A percentile compares a stretch with the other conserved stretches of the same genome.
Conservation (phyloP, 2,888 invertebrate species). For the Rhopalosiphum nymphaeae region DNA sequence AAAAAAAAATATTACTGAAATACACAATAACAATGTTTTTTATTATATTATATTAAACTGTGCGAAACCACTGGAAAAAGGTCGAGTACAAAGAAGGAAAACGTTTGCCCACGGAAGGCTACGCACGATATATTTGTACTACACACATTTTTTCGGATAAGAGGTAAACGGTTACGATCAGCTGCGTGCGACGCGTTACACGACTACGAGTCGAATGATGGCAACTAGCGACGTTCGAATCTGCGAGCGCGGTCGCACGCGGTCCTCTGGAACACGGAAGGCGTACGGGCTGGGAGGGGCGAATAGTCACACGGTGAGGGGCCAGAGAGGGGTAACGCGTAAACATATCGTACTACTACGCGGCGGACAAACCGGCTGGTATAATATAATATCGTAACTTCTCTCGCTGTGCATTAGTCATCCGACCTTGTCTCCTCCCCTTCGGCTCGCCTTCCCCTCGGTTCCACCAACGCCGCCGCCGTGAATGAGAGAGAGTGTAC, state of each 20-base stretch:
- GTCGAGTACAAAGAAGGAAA: not conserved
- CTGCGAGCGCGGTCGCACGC: slow-evolving; percentile 43
- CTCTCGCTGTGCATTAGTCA: slow-evolving; percentile 51
- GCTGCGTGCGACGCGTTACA: not conserved
- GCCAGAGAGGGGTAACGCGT: not conserved
- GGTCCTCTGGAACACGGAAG: slow-evolving; percentile 41
- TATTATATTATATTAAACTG: slow-evolving; percentile 11
- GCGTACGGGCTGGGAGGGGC: not conserved
- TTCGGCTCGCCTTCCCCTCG: not conserved
- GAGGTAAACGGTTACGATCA: not conserved
- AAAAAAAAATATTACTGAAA: not conserved
- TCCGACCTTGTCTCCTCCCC: slow-evolving; percentile 49
- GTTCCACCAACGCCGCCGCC: not conserved
- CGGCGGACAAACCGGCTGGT: slow-evolving; percentile 63
- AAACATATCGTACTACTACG: slow-evolving; percentile 9
- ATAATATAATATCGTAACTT: slow-evolving; percentile 66
- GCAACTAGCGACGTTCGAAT: not conserved
- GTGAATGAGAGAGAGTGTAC: not conserved
- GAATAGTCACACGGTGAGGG: not conserved
- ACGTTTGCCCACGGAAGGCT: not conserved
- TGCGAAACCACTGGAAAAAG: not conserved
- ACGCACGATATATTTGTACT: not conserved
- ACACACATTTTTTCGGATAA: not conserved
- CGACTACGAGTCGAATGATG: slow-evolving; percentile 18
- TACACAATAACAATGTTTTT: not conserved